Evolutionary conservation across 92 coral and sea anemone species (phyloP).

Genomic region (Paramuricea clavata): DNA sequence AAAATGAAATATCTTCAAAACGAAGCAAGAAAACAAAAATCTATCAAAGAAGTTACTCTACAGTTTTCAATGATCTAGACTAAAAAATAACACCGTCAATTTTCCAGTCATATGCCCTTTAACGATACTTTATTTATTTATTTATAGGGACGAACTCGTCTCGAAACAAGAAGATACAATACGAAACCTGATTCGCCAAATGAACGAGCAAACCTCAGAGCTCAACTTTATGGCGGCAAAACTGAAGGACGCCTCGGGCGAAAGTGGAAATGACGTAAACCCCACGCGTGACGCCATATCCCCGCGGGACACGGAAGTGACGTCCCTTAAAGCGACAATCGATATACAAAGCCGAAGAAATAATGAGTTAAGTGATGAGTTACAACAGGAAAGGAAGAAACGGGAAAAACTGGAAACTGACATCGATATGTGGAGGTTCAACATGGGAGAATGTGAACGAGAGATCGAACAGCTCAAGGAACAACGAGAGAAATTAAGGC

Average conservation of each 20-base stretch:
- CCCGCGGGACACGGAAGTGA: conserved; percentile 20
- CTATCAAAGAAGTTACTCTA: too few species aligned
- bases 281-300: neutral
- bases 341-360: conserved; percentile 74
- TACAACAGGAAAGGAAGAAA: conserved; percentile 58
- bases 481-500: conserved; percentile 55
- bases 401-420: conserved; percentile 51
- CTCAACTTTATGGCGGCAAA: conserved; percentile 10
- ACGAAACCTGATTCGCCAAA: conserved; percentile 39
- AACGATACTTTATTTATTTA: too few species aligned
- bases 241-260: conserved; percentile 13
- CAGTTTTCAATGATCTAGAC: too few species aligned
- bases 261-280: neutral
- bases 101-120: too few species aligned
- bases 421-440: conserved; percentile 49
- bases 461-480: conserved; percentile 63
- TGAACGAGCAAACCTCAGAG: conserved; percentile 42
- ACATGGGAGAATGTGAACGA: conserved; percentile 59
- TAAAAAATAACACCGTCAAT: too few species aligned
- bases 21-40: too few species aligned
- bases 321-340: conserved; percentile 67
- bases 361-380: conserved; percentile 63
- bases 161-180: conserved; percentile 42
- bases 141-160: conserved; percentile 2
- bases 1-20: too few species aligned